Evolutionary conservation across 1,140 invertebrate species (phyloP), one percentile per base, ranked within the genome.

Genomic region (Euwallacea fornicatus): DNA sequence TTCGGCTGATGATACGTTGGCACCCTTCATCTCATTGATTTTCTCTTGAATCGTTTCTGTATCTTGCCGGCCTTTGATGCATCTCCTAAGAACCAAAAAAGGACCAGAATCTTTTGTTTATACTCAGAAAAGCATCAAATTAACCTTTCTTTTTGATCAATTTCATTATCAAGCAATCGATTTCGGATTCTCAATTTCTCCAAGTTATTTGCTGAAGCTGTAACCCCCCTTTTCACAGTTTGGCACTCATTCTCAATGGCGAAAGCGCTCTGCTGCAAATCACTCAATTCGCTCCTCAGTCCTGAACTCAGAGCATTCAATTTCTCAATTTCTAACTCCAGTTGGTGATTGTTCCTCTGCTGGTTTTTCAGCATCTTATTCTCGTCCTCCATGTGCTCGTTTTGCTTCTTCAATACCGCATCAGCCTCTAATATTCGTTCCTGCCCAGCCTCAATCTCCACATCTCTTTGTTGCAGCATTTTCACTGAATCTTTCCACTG

Each of bases 401-500:
- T 33, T 46, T 78, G 68, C 46, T 76, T 74, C 7, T 75, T 60
- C 7, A 78, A 73, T 1, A 74, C 41, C 54, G 75, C 73, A 16
- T 74, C 60, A 0, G 71, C 71, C 10, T 71, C 64, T 11, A 72
- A 33, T 8, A 81, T 76, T 56, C 78, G 69, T 6, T 74, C 59
- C 63, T 83, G 82, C n/a, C 83, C 81, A 42, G 83, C 80, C 50
- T 80, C 76, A 6, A 86, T 86, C 15, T 85, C 84, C 4, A 78
- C 81, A 60, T 87, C 85, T n/a, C 85, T 78, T 67, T 86, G 84
- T 11, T 84, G 77, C 50, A 87, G 69, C 72, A 86, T 85, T 71
- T 86, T 85, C 0, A 86, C 83, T 7, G 85, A 81, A 60, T 80
- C 80, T 13, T 85, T 81, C 86, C 86, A 87, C 70, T 81, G 78